A percentile compares a stretch with the other conserved stretches of the same genome.
These are phyloP conservation scores for Nothobranchius kuhntae DNA, from an alignment of 2,113 vertebrate species.

Conservation along the genomic window DNA sequence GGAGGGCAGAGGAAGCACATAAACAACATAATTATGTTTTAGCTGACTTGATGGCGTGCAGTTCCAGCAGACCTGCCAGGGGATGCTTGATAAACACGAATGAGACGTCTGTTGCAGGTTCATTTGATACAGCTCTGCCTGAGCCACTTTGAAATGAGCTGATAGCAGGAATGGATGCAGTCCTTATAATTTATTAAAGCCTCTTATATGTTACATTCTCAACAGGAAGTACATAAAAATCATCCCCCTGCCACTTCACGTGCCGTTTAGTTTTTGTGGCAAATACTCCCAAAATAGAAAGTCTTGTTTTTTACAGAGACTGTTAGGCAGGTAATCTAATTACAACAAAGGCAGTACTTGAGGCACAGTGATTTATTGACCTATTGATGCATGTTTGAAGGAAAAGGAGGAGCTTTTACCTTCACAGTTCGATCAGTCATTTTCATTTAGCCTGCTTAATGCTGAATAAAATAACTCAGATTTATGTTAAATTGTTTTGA, in stretches of 20 bases:
- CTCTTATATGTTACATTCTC: slow-evolving; percentile 55
- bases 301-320: slow-evolving; percentile 5
- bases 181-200: slow-evolving; percentile 59
- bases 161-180: slow-evolving; percentile 53
- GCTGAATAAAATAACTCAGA: not conserved
- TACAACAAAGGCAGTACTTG: slow-evolving; percentile 15
- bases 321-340: slow-evolving; percentile 20
- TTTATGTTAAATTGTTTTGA: slow-evolving; percentile 2
- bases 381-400: slow-evolving; percentile 28
- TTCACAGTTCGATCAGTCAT: not conserved
- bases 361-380: slow-evolving; percentile 27
- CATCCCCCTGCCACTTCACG: slow-evolving; percentile 21
- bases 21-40: slow-evolving; percentile 72
- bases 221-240: slow-evolving; percentile 53
- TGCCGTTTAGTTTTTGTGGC: slow-evolving; percentile 25
- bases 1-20: slow-evolving; percentile 48
- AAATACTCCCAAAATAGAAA: slow-evolving; percentile 27
- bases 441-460: not conserved
- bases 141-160: slow-evolving; percentile 48
- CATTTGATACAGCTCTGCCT: slow-evolving; percentile 50
- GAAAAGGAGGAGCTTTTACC: slow-evolving; percentile 19
- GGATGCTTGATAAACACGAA: slow-evolving; percentile 56
- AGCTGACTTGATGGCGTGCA: slow-evolving; percentile 56
- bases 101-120: slow-evolving; percentile 49
- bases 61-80: slow-evolving; percentile 42